phyloP scores from a whole-genome alignment of 2,888 invertebrate genomes.

The Mystacides longicornis region DNA sequence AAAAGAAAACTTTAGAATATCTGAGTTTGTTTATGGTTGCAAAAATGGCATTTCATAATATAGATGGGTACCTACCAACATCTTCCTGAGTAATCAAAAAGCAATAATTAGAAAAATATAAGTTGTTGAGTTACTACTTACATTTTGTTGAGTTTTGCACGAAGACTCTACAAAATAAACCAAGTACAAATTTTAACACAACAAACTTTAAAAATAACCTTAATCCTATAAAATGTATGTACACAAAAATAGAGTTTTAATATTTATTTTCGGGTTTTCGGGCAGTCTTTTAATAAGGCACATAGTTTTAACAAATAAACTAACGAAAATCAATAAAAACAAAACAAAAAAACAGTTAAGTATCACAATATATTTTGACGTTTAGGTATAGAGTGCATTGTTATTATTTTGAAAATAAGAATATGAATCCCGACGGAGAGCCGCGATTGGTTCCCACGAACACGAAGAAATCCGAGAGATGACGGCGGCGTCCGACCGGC shows the following conservation, averaged over 20 bases:
- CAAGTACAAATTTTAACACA: not conserved
- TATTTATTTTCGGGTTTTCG: not conserved
- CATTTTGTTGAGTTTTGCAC: not conserved
- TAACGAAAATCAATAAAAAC: not conserved
- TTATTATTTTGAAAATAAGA: slow-evolving; percentile 5
- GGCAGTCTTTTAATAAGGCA: not conserved
- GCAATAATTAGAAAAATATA: not conserved
- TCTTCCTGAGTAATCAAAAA: no score
- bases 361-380: slow-evolving; percentile 5
- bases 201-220: not conserved
- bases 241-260: not conserved
- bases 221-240: not conserved
- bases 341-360: not conserved
- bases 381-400: slow-evolving; percentile 7
- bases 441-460: slow-evolving; percentile 10
- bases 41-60: no score
- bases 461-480: slow-evolving; percentile 14
- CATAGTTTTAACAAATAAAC: not conserved
- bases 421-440: slow-evolving; percentile 8
- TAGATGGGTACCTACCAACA: no score
- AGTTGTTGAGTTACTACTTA: not conserved
- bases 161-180: not conserved
- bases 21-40: no score
- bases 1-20: no score
- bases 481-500: slow-evolving; percentile 24